Evolutionary conservation across 2,888 invertebrate species (phyloP).

Genomic region (Drosophila bunnanda): DNA sequence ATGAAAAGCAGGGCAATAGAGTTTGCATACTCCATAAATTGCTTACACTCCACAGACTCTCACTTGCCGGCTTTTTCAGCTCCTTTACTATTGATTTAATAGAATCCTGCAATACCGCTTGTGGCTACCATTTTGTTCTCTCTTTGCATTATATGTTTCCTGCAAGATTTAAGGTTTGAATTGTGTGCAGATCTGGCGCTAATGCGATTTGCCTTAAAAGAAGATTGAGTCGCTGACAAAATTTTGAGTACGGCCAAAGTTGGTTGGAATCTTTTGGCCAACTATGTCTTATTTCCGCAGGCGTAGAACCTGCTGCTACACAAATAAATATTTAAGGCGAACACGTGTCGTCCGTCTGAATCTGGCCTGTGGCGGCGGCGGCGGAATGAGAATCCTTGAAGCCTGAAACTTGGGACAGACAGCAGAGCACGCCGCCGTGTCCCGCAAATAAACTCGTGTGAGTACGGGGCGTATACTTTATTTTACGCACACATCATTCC

Average conservation of each 20-base stretch:
- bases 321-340: constrained; percentile 44
- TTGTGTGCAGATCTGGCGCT: constrained; percentile 30
- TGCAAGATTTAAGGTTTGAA: background rate
- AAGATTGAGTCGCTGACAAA: constrained; percentile 13
- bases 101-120: constrained; percentile 2
- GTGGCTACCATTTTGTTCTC: constrained; percentile 19
- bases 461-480: constrained; percentile 21
- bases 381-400: constrained; percentile 4
- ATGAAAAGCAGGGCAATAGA: constrained; percentile 9
- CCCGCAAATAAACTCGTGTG: constrained; percentile 30
- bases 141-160: background rate
- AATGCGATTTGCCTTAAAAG: constrained; percentile 51
- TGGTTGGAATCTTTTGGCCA: constrained; percentile 1
- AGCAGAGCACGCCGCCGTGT: constrained; percentile 28
- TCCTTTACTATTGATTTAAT: constrained; percentile 27
- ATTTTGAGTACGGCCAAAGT: constrained; percentile 28
- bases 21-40: constrained; percentile 53
- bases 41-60: constrained; percentile 17
- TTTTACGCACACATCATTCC: constrained; percentile 44
- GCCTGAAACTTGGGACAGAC: constrained; percentile 23
- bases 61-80: background rate
- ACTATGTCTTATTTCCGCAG: constrained; percentile 19
- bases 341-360: constrained; percentile 34
- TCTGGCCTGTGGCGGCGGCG: background rate
- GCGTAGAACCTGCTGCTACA: constrained; percentile 31